A percentile compares a stretch with the other conserved stretches of the same genome.
Conservation (phyloP, 2,888 invertebrate genomes). For the Heliconius sara region DNA sequence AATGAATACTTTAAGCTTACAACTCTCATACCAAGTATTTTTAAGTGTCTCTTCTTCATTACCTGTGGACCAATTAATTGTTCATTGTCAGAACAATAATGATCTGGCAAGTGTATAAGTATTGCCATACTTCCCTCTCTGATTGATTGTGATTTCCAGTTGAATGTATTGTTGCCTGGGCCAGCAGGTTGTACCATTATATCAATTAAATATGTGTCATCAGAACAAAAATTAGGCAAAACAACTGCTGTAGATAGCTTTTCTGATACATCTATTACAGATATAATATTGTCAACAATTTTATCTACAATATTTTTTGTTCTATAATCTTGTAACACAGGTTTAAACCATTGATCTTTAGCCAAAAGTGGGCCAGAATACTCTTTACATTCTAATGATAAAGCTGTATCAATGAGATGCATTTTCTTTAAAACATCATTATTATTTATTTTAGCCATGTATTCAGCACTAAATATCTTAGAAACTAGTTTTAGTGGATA, state of each 20-base stretch:
- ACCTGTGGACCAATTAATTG: slow-evolving; percentile 85
- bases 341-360: slow-evolving; percentile 78
- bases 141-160: slow-evolving; percentile 72
- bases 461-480: slow-evolving; percentile 85
- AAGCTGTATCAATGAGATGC: slow-evolving; percentile 85
- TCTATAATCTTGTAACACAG: slow-evolving; percentile 81
- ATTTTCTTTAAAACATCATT: slow-evolving; percentile 78
- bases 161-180: slow-evolving; percentile 67
- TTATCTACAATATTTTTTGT: slow-evolving; percentile 78
- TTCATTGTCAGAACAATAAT: slow-evolving; percentile 84
- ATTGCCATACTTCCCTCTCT: slow-evolving; percentile 82
- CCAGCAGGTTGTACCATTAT: slow-evolving; percentile 82
- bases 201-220: slow-evolving; percentile 85
- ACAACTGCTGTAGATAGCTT: slow-evolving; percentile 79
- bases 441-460: slow-evolving; percentile 83
- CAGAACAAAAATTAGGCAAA: slow-evolving; percentile 81
- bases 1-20: slow-evolving; percentile 82
- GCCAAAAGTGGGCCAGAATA: slow-evolving; percentile 85
- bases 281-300: slow-evolving; percentile 71
- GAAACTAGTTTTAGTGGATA: slow-evolving; percentile 85
- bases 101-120: slow-evolving; percentile 86
- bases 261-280: slow-evolving; percentile 73
- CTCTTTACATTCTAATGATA: slow-evolving; percentile 85
- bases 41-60: slow-evolving; percentile 86
- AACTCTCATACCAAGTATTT: slow-evolving; percentile 86